Base-by-base conservation (phyloP, 1,140 invertebrate genomes). In the Scaptomyza hsui region DNA sequence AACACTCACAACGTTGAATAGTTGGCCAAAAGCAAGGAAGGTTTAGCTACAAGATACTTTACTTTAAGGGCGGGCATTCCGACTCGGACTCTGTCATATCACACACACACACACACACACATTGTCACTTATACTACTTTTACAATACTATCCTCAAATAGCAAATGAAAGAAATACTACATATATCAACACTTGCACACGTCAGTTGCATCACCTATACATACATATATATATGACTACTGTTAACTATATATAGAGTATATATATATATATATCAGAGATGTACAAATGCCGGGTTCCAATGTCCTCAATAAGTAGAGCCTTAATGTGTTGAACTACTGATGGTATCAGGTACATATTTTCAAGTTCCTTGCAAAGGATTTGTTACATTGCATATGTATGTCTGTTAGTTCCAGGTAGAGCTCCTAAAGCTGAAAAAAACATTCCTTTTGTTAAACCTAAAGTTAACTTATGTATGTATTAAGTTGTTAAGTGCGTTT, bases 41-140 rank as follows among this genome's bases (percentile, higher is more conserved):
- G n/a, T n/a, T n/a, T n/a, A n/a, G n/a, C n/a, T n/a, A n/a, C n/a
- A n/a, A n/a, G 26, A 53, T 29, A 48, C 24, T 60, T 48, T 42
- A 52, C 44, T 56, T 49, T 24, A 55, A 48, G 44, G 3, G 4
- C 19, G 29, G 35, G n/a, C 42, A 10, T 37, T 19, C 16, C 26
- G 35, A 49, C 48, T 47, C 42, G 29, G 26, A 56, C 68, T 39
- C 68, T 57, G 39, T 57, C 68, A 65, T 65, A 72, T 65, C 61
- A 59, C 39, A 60, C 62, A 64, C 12, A 47, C 9, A 49, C 41
- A 60, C 15, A 60, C 62, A 64, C 12, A 47, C 9, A 49, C 41
- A 60, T n/a, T n/a, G n/a, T n/a, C 15, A 57, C 48, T 39, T 47
- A 24, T 16, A 15, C 21, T 26, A 42, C 12, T 26, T 47, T 12